These are phyloP conservation scores for Spodoptera litura DNA, from an alignment of 1,140 invertebrate species.

Conservation along the genomic window DNA sequence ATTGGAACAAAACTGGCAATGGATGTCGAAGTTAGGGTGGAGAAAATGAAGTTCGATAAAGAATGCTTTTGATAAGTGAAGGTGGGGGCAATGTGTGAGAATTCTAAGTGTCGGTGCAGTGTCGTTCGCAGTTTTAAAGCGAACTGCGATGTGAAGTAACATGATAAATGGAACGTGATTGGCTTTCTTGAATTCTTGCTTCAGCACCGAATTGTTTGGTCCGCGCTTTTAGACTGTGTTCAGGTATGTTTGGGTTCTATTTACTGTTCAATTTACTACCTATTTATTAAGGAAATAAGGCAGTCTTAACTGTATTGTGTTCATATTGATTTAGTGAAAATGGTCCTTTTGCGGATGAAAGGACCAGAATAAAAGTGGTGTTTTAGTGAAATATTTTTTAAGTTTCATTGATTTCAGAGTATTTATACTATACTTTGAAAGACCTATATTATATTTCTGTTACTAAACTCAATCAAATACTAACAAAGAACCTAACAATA, in stretches of 20 bases:
- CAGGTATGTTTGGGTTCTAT: neutral
- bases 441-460: too few relatives aligned
- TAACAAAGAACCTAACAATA: too few relatives aligned
- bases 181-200: constrained; percentile 38
- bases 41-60: neutral
- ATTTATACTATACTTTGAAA: too few relatives aligned
- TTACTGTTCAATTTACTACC: neutral
- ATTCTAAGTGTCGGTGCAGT: constrained; percentile 47
- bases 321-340: neutral
- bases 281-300: too few relatives aligned
- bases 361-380: neutral
- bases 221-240: neutral
- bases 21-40: neutral
- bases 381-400: too few relatives aligned
- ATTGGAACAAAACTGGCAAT: constrained; percentile 6
- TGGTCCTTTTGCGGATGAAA: neutral
- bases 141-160: constrained; percentile 34
- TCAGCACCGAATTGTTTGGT: constrained; percentile 14
- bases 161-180: constrained; percentile 44
- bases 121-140: constrained; percentile 47
- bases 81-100: constrained; percentile 51
- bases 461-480: too few relatives aligned
- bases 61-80: constrained; percentile 40
- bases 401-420: too few relatives aligned
- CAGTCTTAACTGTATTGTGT: neutral